Conservation (phyloP, 2,113 vertebrate genomes). For the zebrafish (Danio rerio) region GRCz12tu NC_133196.1:6276001-6276500, state of each 20-base stretch:
- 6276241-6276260: neutral
- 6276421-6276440: too few species aligned
- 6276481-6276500: too few species aligned
- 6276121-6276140: conserved; percentile 23
- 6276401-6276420: too few species aligned
- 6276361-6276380: too few species aligned
- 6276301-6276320: neutral
- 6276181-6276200: neutral
- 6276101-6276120: conserved; percentile 30
- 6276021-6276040: conserved; percentile 37
- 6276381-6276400: too few species aligned
- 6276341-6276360: neutral
- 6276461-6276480: too few species aligned
- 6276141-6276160: conserved; percentile 9
- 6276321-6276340: neutral
- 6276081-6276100: conserved; percentile 28
- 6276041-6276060: conserved; percentile 29
- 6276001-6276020: conserved; percentile 32
- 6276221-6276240: neutral
- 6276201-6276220: neutral
- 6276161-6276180: neutral
- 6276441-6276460: too few species aligned
- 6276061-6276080: conserved; percentile 42
- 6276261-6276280: neutral
- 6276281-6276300: neutral